Evolutionary conservation across 2,797 vertebrate genomes (phyloP), one percentile per base, ranked within the genome.

Genomic region (Danio tinwini): DNA sequence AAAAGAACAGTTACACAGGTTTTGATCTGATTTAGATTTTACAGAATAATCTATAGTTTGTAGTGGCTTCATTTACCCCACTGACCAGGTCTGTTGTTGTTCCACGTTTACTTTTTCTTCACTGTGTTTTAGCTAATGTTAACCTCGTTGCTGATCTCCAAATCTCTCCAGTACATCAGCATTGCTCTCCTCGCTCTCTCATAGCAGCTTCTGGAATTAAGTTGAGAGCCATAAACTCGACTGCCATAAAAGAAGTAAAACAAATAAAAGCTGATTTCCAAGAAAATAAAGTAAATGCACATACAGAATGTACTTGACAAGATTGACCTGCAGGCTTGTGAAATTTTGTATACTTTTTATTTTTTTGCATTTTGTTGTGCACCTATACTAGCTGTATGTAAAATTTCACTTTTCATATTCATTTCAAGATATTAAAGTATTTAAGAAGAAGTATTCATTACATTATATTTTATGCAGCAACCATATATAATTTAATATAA

Each of bases 61-160:
- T 82, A 84, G 82, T 42, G 83, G 83, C 82, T 84, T 47, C 82
- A 82, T 78, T 82, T 80, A 78, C 85, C 68, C 76, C 82, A 75
- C 42, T 76, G 73, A 19, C 70, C 78, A 82, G 88, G 88, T 87
- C 85, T 67, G 85, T 90, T 88, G n/a, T 85, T 88, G 80, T 87
- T 88, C 85, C 86, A 88, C 85, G 91, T 89, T 89, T 89, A 82
- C 88, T 82, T 90, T 90, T 89, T 86, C 85, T 89, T 81, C 29
- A 82, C 88, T 87, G 85, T 85, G 84, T 74, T 85, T 86, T 86
- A 88, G 81, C 89, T 76, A 83, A 81, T 85, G 45, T 59, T 88
- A 88, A 91, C 90, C 85, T 13, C 75, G 90, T 90, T 87, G 85
- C 82, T 49, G 81, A 78, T 86, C 83, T 80, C 76, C 74, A 84